Evolutionary conservation across 2,888 invertebrate species (phyloP), one percentile per base, ranked within the genome.

Genomic region (Neoascia interrupta): DNA sequence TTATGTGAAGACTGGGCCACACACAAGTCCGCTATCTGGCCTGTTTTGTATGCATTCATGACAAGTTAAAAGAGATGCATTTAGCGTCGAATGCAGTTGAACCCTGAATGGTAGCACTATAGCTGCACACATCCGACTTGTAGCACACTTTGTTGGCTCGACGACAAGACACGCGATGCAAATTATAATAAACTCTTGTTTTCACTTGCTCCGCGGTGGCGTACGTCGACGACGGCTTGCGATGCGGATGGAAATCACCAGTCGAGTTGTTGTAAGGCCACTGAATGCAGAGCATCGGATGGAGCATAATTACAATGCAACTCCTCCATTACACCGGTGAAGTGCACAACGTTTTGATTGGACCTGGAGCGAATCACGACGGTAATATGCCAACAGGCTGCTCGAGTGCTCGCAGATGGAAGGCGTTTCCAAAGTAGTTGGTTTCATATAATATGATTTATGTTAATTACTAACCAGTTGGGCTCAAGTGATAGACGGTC

Each of bases 161-260:
- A 66, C 61, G 79, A 73, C 61, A 79, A 73, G 73, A 73, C 79
- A 79, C 79, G 79, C 79, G 79, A 73, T 73, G 73, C 11, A 79
- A 79, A 79, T 79, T 79, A 79, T 68, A 73, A 79, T 73, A 66
- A 79, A 79, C 79, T 73, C 79, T 79, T 79, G 79, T 79, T 73
- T 79, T 79, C 79, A 79, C 73, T 68, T 68, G 49, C 60, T 56
- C 28, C 56, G n/a, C n/a, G 73, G 58, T 60, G 72, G 60, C 72
- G 36, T 45, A 66, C 45, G 64, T 45, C 49, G 49, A 64, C 21
- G 41, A 23, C 6, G 58, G 41, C 10, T 31, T n/a, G 31, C 31
- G n/a, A 31, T 16, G 37, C 53, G 36, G 53, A 61, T 23, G 51
- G 43, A 70, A 54, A 64, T 66, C 66, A 47, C 60, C 43, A 54